Evolutionary conservation across 2,888 invertebrate genomes (phyloP), one percentile per base, ranked within the genome.

Genomic region (Trissolcus japonicus): DNA sequence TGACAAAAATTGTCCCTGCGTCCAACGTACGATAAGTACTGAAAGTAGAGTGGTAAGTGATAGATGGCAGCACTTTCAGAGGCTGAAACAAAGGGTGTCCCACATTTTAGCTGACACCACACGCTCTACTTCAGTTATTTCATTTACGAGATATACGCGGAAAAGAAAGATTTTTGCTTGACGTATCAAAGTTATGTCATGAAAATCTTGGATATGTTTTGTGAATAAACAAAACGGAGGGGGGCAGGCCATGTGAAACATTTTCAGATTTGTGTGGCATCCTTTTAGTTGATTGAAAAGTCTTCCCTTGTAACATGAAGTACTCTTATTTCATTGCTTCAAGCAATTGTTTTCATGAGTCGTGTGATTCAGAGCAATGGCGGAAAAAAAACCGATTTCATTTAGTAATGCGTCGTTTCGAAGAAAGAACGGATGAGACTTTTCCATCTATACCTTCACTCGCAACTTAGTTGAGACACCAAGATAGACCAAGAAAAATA

Each of bases 401-500:
- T 85, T 81, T 83, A 80, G 84, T 83, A 83, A 83, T 83, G 83
- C 79, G 78, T 80, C 81, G 78, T 82, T 80, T 77, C 73, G 72
- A 43, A 61, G 68, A 80, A 79, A 73, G 19, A 79, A 62, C 72
- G 59, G 67, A 78, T 62, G 76, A 73, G 51, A 68, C 73, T 55
- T 76, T 76, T 69, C 65, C 62, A 71, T 65, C 79, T 59, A 74
- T 6, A 35, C 63, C 76, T 69, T 73, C 62, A 67, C 79, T 79
- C 59, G 59, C 65, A 67, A 76, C 73, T 73, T 73, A 71, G 76
- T 67, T 71, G 71, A 79, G 71, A 76, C 66, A 74, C 76, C 59
- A 73, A 73, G 74, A 66, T 55, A 55, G 71, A 76, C 40, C 43
- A 56, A 67, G 77, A 76, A 80, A 81, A 78, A 77, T 62, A 63